Evolutionary conservation across 2,113 vertebrate genomes (phyloP), one percentile per base, ranked within the genome.

Genomic region (Thamnaconus septentrionalis): DNA sequence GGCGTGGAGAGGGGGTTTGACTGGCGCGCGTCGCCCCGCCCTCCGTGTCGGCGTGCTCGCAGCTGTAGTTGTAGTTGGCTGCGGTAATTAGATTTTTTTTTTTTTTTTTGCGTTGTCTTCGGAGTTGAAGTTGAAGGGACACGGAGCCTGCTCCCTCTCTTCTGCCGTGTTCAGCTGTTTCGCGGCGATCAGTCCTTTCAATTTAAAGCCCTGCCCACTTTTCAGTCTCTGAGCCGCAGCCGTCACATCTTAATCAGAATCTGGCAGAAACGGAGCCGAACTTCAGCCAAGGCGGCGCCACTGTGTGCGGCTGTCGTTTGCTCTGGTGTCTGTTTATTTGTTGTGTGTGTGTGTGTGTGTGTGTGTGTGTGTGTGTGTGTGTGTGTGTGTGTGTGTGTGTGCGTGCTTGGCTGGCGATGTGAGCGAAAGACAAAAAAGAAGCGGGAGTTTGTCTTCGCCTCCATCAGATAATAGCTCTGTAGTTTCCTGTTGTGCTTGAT

Each of bases 51-150:
- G 12, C 56, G 9, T 46, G 12, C 64, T 46, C 6, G 53, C 53
- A 49, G 61, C 39, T 31, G 8, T 48, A 11, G 1, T 54, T 47
- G 55, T 47, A 64, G 61, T 41, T 63, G 50, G 62, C 52, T 56
- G 55, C 53, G n/a, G 18, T 71, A 4, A 73, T 78, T 58, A 40
- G 58, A 73, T 71, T 61, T 42, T 7, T 50, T 5, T 50, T 11
- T 73, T 71, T 61, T 42, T 7, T 50, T 5, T 50, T 11, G 2
- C 48, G 4, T 3, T n/a, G 10, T 50, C 54, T 53, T 12, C 61
- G 59, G 5, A 31, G 18, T 59, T 4, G 12, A 58, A 65, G 45
- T 54, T 5, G 31, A 54, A 43, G 4, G 43, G 49, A 53, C 31
- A 41, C 6, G 3, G 4, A 66, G 52, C 0, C 18, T 31, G 0